A percentile compares a stretch with the other conserved stretches of the same genome.
Conservation (phyloP, 2,113 vertebrate species). For the Microcebus tavaratra region DNA sequence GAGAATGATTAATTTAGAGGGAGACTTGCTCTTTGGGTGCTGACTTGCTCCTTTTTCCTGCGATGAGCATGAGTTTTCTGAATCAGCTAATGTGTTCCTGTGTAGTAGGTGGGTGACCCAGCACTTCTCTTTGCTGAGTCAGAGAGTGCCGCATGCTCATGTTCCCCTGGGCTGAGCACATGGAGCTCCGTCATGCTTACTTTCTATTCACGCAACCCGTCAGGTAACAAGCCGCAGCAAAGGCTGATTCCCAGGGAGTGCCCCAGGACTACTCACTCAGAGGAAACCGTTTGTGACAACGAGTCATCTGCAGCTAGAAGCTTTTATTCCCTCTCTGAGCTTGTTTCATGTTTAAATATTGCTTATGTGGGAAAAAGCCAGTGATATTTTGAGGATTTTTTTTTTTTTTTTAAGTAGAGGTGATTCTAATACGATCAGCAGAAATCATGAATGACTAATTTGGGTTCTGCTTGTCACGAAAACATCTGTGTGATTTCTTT, state of each 20-base stretch:
- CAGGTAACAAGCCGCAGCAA: constrained; percentile 9
- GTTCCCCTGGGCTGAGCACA: constrained; percentile 8
- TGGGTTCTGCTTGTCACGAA: constrained; percentile 66
- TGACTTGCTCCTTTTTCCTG: constrained; percentile 27
- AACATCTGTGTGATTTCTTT: constrained; percentile 77
- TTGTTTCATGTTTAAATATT: constrained; percentile 53
- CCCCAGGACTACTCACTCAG: not conserved
- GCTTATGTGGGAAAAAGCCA: constrained; percentile 30
- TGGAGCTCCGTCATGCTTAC: not conserved
- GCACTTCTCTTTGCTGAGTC: constrained; percentile 56
- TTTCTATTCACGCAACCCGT: not conserved
- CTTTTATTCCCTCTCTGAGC: not conserved
- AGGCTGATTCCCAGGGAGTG: constrained; percentile 39
- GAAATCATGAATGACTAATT: constrained; percentile 78
- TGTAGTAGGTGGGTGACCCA: not conserved
- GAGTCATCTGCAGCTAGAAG: constrained; percentile 23
- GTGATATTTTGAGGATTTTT: constrained; percentile 34
- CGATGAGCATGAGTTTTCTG: constrained; percentile 39
- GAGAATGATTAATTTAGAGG: constrained; percentile 33
- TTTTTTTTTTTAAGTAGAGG: constrained; percentile 51
- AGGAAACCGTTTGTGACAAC: constrained; percentile 35
- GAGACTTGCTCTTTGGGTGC: not conserved
- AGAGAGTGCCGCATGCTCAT: constrained; percentile 17
- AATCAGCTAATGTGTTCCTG: not conserved
- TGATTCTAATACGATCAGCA: constrained; percentile 75